Evolutionary conservation across 2,797 vertebrate species (phyloP).

Genomic region (Centroberyx gerrardi): DNA sequence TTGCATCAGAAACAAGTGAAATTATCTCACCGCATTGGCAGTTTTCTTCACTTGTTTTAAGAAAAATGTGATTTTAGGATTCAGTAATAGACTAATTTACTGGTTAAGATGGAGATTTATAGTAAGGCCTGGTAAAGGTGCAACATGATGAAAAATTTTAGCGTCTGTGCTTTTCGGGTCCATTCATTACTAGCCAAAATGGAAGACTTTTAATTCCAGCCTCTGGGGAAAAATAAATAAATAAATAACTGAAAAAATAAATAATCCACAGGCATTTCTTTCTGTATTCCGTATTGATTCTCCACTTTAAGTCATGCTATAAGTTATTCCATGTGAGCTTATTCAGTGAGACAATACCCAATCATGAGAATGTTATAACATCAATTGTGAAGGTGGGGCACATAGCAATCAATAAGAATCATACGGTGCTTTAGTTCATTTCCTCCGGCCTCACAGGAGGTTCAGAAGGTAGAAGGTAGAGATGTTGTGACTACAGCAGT

Average conservation of each 20-base stretch:
- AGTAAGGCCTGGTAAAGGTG: no score
- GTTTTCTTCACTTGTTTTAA: no score
- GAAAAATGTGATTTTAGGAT: no score
- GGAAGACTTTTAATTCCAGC: no score
- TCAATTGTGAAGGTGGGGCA: constrained; percentile 24
- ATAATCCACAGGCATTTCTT: constrained; percentile 34
- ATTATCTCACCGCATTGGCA: no score
- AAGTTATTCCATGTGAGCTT: constrained; percentile 38
- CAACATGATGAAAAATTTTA: no score
- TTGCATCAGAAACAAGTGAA: no score
- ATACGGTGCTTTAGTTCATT: constrained; percentile 22
- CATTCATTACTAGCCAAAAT: constrained; percentile 1
- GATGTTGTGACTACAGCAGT: constrained; percentile 18
- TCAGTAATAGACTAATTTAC: no score
- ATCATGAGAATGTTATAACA: constrained; percentile 44
- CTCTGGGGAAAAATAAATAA: not conserved
- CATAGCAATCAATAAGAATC: constrained; percentile 40
- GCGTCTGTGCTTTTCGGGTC: not conserved
- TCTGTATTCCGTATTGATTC: constrained; percentile 39
- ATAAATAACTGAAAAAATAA: not conserved
- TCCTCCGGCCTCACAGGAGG: not conserved
- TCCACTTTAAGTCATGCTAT: constrained; percentile 26
- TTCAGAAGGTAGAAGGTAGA: not conserved
- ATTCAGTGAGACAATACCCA: constrained; percentile 24
- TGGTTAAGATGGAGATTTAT: no score